Evolutionary conservation across 30 jellyfish, hydroid and myxozoan genomes (phyloP).

Genomic region (Clytia hemisphaerica): DNA sequence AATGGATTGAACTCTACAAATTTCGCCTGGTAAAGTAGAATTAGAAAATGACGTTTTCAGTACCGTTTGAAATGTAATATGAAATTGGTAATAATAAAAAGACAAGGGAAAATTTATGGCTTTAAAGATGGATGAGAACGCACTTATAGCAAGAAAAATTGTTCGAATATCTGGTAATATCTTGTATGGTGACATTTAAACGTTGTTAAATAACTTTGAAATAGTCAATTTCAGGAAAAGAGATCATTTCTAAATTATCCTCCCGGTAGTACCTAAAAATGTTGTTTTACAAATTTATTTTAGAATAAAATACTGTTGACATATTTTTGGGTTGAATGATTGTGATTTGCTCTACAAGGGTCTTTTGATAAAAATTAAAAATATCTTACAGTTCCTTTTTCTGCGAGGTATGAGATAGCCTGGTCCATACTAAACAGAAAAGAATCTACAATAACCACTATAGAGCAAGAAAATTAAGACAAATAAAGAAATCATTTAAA

Average conservation of each 20-base stretch:
- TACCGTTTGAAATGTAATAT: too few species aligned
- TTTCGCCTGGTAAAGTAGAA: conserved; percentile 73
- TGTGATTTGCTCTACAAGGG: too few species aligned
- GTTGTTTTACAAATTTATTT: too few species aligned
- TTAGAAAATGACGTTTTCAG: background rate
- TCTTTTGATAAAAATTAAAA: background rate
- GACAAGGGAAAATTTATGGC: background rate
- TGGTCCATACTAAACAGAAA: conserved; percentile 75
- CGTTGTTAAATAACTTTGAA: too few species aligned
- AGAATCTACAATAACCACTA: background rate
- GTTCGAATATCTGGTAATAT: too few species aligned
- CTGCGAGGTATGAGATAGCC: conserved; percentile 84
- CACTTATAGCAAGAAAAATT: too few species aligned
- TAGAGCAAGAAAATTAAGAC: background rate
- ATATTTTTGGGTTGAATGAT: too few species aligned
- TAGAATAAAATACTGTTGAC: too few species aligned
- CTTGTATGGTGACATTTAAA: too few species aligned
- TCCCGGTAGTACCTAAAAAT: too few species aligned
- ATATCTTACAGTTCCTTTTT: conserved; percentile 62
- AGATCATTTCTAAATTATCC: too few species aligned
- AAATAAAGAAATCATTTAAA: background rate
- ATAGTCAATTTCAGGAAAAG: too few species aligned
- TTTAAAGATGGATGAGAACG: background rate
- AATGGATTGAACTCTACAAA: conserved; percentile 81
- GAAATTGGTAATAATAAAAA: background rate